Conservation (phyloP, 2,797 vertebrate species). For the Nannoperca australis region DNA sequence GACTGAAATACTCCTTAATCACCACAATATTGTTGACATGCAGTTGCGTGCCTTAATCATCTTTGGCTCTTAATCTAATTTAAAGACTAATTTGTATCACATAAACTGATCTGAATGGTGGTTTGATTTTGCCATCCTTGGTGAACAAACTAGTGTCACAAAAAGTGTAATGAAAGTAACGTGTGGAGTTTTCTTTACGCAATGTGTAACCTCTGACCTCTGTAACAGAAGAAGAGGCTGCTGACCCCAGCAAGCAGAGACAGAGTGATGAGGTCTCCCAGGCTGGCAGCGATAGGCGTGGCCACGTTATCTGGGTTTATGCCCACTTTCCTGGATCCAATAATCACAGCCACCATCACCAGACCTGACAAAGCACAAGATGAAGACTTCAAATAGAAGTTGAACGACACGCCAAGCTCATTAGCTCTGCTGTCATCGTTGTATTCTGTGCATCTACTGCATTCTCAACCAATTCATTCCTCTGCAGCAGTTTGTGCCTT, state of each 20-base stretch:
- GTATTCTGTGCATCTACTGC: background rate
- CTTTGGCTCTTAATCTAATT: background rate
- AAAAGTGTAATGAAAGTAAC: background rate
- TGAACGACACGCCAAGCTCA: background rate
- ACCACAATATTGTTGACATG: background rate
- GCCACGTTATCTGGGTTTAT: conserved; percentile 94
- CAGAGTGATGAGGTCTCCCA: conserved; percentile 91
- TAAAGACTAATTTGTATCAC: background rate
- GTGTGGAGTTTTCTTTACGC: background rate
- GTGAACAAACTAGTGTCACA: background rate
- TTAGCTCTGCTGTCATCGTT: background rate
- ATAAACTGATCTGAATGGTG: background rate
- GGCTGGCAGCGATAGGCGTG: conserved; percentile 92
- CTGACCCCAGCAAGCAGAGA: conserved; percentile 89
- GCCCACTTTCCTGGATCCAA: conserved; percentile 87
- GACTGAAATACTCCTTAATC: conserved; percentile 14
- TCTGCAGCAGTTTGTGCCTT: conserved; percentile 1
- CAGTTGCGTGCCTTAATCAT: too few species aligned
- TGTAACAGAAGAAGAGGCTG: conserved; percentile 87
- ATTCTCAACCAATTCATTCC: background rate
- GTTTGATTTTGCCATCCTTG: background rate
- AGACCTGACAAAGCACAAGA: conserved; percentile 79
- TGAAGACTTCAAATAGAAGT: background rate
- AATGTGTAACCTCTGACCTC: conserved; percentile 78
- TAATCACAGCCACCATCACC: conserved; percentile 90